Base-by-base conservation (phyloP, 2,113 vertebrate species). In the Nettapus auritus region DNA sequence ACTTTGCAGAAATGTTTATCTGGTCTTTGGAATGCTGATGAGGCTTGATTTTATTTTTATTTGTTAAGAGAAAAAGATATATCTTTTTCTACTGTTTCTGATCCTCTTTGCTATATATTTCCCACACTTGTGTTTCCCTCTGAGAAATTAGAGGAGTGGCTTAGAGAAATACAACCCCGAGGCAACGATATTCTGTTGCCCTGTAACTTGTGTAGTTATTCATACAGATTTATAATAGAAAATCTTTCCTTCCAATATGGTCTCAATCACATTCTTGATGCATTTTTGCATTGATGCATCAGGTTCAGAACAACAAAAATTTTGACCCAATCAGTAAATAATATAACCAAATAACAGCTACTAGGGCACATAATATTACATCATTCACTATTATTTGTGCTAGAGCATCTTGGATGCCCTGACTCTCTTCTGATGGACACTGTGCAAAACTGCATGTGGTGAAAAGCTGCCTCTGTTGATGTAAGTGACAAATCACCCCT, bases 381-480 rank as follows among this genome's bases (percentile, higher is more conserved):
- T 31, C 40, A 0, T 0, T 67, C 38, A 0, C 8, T 46, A 40
- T 1, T 31, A 0, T 0, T 5, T 5, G 34, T 42, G 59, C 0
- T 2, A 6, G 62, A 38, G 70, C 46, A 12, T 0, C 42, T 3
- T 5, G 56, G 62, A 1, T 23, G 79, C 26, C 13, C 84, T 3
- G 66, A 56, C 50, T 4, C 16, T 10, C 38, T 1, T 1, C 29
- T 50, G 80, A 14, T 3, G 67, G 67, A 33, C 63, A 2, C 36
- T 33, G 33, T 17, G 73, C 25, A 6, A 6, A 31, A 4, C 1
- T 46, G 1, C 40, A 2, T 15, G 46, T 2, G 63, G 23, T 31
- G 71, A 64, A 48, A 7, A 73, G 77, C 86, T 69, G 83, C 71
- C 50, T 6, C 66, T 26, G 48, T 1, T 13, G 29, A 3, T 26